Conservation (phyloP, 2,113 vertebrate genomes). For the Scomber japonicus region DNA sequence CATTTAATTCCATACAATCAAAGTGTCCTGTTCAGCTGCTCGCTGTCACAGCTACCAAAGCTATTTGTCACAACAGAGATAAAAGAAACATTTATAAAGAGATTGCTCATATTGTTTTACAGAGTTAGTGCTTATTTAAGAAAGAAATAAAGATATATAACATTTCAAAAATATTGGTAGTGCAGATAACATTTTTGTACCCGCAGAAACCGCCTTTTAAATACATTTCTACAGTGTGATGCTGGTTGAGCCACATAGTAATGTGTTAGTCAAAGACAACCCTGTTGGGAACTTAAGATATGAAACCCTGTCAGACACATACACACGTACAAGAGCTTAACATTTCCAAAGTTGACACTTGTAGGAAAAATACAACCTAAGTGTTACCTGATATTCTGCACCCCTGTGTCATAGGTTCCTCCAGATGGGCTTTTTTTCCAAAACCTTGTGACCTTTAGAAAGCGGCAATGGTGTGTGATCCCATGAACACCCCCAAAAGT, state of each 20-base stretch:
- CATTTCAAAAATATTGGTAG: constrained; percentile 39
- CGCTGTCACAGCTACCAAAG: constrained; percentile 70
- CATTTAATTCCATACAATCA: constrained; percentile 77
- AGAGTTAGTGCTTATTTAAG: constrained; percentile 8
- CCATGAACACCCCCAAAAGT: constrained; percentile 53
- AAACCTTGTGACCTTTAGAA: constrained; percentile 73
- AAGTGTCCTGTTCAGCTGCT: constrained; percentile 69
- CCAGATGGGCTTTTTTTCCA: constrained; percentile 67
- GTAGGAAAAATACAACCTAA: constrained; percentile 62
- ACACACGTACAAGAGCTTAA: constrained; percentile 60
- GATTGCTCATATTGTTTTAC: constrained; percentile 49
- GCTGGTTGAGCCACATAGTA: constrained; percentile 30
- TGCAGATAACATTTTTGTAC: constrained; percentile 9
- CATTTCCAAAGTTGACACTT: constrained; percentile 73
- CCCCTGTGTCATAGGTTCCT: constrained; percentile 78
- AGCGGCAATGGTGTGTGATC: constrained; percentile 62
- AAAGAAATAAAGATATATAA: constrained; percentile 15
- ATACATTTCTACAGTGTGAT: constrained; percentile 10
- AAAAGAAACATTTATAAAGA: constrained; percentile 64
- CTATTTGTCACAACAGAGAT: constrained; percentile 73
- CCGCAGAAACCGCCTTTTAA: constrained; percentile 49
- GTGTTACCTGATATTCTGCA: constrained; percentile 80
- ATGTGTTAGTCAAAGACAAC: constrained; percentile 47
- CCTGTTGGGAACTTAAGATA: constrained; percentile 51
- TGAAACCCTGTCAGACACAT: constrained; percentile 60